Base-by-base conservation (phyloP, 2,797 vertebrate genomes). In the Sebastes nivosus region DNA sequence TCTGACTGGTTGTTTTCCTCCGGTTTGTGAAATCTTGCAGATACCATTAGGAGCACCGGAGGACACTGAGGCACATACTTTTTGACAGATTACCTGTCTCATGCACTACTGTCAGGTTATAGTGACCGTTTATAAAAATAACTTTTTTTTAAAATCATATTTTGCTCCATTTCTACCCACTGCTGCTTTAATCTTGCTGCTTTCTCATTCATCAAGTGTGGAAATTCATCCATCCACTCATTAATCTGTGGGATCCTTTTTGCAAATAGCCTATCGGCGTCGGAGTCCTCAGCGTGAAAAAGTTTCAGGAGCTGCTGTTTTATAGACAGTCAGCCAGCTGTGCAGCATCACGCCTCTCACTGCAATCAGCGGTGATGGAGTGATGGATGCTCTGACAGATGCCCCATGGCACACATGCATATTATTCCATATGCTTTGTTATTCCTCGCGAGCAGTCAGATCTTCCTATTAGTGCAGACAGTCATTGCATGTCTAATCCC, bases 301-400 rank as follows among this genome's bases (percentile, higher is more conserved):
- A 85, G 83, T 86, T 65, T 89, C 38, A 80, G 84, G 79, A 90
- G 77, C 60, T 67, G 77, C 73, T 75, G 79, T 84, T 88, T 92
- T 80, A 75, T 58, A 88, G 93, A 93, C 89, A 92, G 92, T 87
- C 90, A 92, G 88, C 85, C 92, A 92, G 93, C 94, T 95, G 94
- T 86, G 92, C 90, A 87, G 92, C 93, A 93, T 94, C 92, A 89
- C 89, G 86, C 88, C 91, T 92, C 89, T 93, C 87, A 66, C 89
- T 88, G 93, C 93, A 95, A 93, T 95, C 94, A 93, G 90, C 55
- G 36, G 89, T 92, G 94, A 95, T 93, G 90, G 91, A 94, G 91
- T 93, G 93, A 93, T 85, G 84, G 89, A 91, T 92, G 92, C 86
- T 89, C 86, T 85, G 91, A 87, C 83, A 89, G 88, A 87, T 90